phyloP scores from a whole-genome alignment of 2,797 vertebrate species.

The Chlorospingus flavigularis region DNA sequence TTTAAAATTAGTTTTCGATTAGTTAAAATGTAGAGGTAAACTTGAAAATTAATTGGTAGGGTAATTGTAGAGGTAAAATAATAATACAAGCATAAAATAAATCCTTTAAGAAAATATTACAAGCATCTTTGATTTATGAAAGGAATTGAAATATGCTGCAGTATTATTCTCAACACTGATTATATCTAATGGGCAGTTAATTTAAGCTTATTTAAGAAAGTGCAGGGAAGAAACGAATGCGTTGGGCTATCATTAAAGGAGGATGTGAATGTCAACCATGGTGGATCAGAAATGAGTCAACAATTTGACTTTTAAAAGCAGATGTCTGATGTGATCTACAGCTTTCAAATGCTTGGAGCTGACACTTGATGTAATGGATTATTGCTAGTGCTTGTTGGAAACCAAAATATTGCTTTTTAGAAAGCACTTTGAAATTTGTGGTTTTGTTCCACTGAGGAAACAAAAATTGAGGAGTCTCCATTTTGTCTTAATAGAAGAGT shows the following conservation, averaged over 20 bases:
- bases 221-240: background rate
- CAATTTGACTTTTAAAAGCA: background rate
- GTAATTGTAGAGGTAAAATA: background rate
- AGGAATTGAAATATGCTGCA: background rate
- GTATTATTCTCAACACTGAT: background rate
- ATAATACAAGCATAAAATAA: background rate
- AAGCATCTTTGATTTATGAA: background rate
- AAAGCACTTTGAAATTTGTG: background rate
- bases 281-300: background rate
- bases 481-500: background rate
- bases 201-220: slow-evolving; percentile 37
- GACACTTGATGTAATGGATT: background rate
- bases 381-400: background rate
- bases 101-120: background rate
- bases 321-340: background rate
- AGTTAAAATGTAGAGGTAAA: background rate
- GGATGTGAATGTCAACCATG: background rate
- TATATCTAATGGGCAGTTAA: slow-evolving; percentile 10
- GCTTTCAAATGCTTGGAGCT: background rate
- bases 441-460: background rate
- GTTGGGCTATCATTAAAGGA: background rate
- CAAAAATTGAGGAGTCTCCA: background rate
- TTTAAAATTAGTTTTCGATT: background rate
- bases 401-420: background rate
- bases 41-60: background rate